These are phyloP conservation scores for Cyanistes caeruleus DNA, from an alignment of 2,113 vertebrate genomes.

Conservation along the genomic window DNA sequence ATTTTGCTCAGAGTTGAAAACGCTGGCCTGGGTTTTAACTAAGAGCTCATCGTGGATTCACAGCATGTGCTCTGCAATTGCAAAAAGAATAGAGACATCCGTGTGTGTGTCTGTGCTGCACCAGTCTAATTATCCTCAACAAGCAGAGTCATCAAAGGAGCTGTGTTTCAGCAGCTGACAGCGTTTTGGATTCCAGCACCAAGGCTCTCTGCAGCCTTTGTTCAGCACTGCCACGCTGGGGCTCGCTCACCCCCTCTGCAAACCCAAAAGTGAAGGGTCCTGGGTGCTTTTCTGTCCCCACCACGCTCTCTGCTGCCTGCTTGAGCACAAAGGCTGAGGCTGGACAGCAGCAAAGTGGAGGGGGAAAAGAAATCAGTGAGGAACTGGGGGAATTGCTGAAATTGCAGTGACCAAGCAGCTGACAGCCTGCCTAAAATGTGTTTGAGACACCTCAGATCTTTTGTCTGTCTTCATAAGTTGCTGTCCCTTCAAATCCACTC, in stretches of 20 bases:
- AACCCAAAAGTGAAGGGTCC: neutral
- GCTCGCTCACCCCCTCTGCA: neutral
- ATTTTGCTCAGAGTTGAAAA: neutral
- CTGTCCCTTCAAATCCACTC: neutral
- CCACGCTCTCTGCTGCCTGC: neutral
- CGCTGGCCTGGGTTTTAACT: neutral
- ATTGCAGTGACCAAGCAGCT: accelerated
- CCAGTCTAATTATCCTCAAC: constrained; percentile 67
- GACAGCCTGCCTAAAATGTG: neutral
- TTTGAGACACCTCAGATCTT: neutral
- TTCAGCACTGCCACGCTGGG: neutral
- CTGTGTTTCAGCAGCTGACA: constrained; percentile 53
- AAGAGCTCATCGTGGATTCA: constrained; percentile 13
- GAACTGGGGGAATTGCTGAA: neutral
- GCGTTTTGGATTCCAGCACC: constrained; percentile 42
- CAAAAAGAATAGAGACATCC: constrained; percentile 55
- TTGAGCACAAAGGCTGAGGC: neutral
- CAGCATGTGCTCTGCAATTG: neutral
- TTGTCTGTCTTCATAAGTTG: accelerated
- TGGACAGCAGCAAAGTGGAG: neutral
- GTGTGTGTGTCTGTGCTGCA: constrained; percentile 58
- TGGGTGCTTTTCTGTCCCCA: neutral
- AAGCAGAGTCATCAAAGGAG: constrained; percentile 66
- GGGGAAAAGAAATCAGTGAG: neutral
- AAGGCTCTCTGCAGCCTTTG: constrained; percentile 35